phyloP scores from a whole-genome alignment of 2,113 vertebrate genomes.

The Clinocottus analis region DNA sequence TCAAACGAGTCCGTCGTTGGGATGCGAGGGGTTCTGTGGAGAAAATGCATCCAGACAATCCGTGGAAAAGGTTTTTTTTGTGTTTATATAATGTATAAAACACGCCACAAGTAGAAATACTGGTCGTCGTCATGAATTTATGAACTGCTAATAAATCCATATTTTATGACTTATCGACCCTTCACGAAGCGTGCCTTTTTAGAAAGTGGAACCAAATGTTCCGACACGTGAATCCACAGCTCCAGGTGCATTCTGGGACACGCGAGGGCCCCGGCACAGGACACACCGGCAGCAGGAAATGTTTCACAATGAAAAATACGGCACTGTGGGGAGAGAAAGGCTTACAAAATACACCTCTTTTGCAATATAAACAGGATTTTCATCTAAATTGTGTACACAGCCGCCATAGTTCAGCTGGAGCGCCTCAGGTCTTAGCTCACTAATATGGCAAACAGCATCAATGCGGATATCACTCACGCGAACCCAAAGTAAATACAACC shows the following conservation, averaged over 20 bases:
- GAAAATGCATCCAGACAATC: background rate
- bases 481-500: slow-evolving; percentile 78
- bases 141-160: background rate
- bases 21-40: background rate
- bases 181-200: background rate
- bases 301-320: slow-evolving; percentile 79
- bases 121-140: background rate
- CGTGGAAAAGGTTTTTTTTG: background rate
- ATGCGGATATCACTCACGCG: slow-evolving; percentile 73
- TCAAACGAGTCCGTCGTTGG: background rate
- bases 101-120: background rate
- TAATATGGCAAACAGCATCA: slow-evolving; percentile 74
- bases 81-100: background rate
- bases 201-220: background rate
- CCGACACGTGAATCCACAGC: background rate
- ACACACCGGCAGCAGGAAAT: slow-evolving; percentile 67
- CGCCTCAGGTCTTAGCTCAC: slow-evolving; percentile 75
- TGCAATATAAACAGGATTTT: slow-evolving; percentile 83
- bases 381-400: slow-evolving; percentile 79
- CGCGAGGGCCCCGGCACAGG: slow-evolving; percentile 44
- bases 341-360: slow-evolving; percentile 83
- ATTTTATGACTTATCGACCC: background rate
- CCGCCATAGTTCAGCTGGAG: slow-evolving; percentile 77
- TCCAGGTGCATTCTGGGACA: slow-evolving; percentile 53
- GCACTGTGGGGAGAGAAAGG: slow-evolving; percentile 30